A percentile compares a stretch with the other conserved stretches of the same genome.
Conservation (phyloP, 1,140 invertebrate genomes). For the Maniola jurtina region DNA sequence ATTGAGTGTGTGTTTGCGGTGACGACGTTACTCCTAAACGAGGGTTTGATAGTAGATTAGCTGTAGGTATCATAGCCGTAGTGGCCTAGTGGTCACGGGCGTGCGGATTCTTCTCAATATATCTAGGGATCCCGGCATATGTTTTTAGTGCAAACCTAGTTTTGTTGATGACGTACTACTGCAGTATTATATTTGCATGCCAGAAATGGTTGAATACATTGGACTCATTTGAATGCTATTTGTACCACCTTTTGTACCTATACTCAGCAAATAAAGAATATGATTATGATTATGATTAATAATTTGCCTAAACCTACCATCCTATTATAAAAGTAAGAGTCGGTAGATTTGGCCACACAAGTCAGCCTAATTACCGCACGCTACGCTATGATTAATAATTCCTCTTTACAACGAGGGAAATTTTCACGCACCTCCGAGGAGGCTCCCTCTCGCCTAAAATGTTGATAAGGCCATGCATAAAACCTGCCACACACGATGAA, state of each 20-base stretch:
- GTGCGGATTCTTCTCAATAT: background rate
- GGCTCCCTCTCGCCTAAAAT: constrained; percentile 16
- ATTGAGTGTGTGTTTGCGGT: constrained; percentile 13
- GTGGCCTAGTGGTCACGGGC: background rate
- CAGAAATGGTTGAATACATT: no score
- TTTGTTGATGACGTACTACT: no score
- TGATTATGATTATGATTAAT: no score
- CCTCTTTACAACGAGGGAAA: background rate
- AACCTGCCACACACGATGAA: constrained; percentile 36
- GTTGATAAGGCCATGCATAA: constrained; percentile 32
- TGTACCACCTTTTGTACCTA: no score
- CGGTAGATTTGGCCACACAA: background rate
- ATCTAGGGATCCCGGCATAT: background rate
- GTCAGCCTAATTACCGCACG: background rate
- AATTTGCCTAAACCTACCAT: no score
- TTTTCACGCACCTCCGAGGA: constrained; percentile 2
- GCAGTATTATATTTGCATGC: no score
- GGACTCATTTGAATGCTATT: no score
- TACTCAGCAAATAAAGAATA: no score
- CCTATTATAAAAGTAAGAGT: no score
- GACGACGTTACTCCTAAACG: background rate
- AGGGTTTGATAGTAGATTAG: background rate
- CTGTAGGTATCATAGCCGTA: background rate
- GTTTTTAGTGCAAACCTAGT: background rate
- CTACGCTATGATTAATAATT: constrained; percentile 6